Percentiles rank a stretch among this genome's conserved stretches.
Evolutionary conservation across 2,113 vertebrate genomes (phyloP).

Genomic region (Pleuronectes platessa): DNA sequence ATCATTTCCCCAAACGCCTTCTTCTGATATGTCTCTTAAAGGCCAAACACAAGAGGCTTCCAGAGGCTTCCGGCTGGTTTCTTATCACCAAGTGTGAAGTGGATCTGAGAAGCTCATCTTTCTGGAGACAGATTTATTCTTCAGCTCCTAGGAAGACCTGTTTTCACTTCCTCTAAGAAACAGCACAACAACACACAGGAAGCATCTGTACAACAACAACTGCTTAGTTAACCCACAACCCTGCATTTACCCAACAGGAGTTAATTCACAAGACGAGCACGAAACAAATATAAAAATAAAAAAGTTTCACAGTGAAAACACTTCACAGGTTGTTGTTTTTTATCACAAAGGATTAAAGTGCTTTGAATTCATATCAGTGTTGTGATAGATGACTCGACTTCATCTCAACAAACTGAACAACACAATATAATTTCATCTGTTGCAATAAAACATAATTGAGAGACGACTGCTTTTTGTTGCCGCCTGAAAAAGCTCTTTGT

Average conservation of each 20-base stretch:
- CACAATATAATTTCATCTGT: not conserved
- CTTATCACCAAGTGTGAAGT: no score
- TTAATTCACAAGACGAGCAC: not conserved
- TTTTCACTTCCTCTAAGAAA: no score
- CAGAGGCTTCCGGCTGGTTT: no score
- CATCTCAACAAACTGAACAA: not conserved
- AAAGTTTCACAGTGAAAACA: not conserved
- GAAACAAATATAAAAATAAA: no score
- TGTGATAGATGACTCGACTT: not conserved
- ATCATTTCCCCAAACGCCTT: conserved; percentile 23
- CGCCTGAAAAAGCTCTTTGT: no score
- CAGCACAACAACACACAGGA: no score
- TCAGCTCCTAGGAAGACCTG: no score
- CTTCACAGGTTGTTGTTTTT: not conserved
- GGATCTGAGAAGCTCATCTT: no score
- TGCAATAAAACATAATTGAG: not conserved
- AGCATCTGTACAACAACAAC: no score
- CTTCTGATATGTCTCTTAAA: conserved; percentile 39
- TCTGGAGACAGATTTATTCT: no score
- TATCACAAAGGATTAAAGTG: not conserved
- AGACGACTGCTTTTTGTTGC: not conserved
- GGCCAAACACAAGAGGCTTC: conserved; percentile 13
- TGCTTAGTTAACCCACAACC: no score
- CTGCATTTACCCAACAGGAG: not conserved
- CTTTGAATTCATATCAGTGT: not conserved